Conservation (phyloP, 2,113 vertebrate species). For the Larimichthys polyactis region DNA sequence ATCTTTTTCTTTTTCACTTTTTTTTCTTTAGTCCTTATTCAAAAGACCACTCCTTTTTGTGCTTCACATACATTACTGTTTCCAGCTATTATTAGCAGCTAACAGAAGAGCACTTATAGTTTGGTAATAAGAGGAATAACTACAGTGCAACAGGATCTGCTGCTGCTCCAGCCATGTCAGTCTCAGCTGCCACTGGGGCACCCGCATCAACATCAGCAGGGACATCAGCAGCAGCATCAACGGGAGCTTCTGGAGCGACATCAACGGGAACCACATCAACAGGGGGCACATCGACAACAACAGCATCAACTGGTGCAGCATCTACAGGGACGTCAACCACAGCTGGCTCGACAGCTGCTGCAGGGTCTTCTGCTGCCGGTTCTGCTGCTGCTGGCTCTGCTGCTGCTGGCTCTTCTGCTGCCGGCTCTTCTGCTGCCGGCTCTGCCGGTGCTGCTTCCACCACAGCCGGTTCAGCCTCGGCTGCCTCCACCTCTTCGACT, state of each 20-base stretch:
- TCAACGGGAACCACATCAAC: conserved; percentile 48
- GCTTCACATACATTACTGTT: conserved; percentile 7
- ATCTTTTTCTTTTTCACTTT: background rate
- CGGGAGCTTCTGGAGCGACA: conserved; percentile 21
- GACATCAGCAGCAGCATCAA: conserved; percentile 11
- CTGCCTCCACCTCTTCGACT: conserved; percentile 59
- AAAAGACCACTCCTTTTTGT: background rate
- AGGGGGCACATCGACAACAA: conserved; percentile 26
- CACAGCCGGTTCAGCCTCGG: conserved; percentile 60
- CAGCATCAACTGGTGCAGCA: conserved; percentile 40
- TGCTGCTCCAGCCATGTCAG: conserved; percentile 15
- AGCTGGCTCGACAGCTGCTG: conserved; percentile 42
- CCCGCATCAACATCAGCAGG: conserved; percentile 19
- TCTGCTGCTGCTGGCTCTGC: background rate
- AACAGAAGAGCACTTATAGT: background rate
- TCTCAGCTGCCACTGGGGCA: conserved; percentile 24
- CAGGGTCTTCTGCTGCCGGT: conserved; percentile 12
- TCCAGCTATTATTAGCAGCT: conserved; percentile 1
- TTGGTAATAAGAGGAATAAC: background rate
- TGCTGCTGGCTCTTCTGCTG: conserved; percentile 14
- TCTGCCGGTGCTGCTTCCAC: conserved; percentile 49
- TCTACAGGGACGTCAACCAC: conserved; percentile 48
- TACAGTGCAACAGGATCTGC: conserved; percentile 47
- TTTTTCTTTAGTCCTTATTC: background rate
- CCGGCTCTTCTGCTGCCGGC: background rate